phyloP scores from a whole-genome alignment of 2,113 vertebrate genomes.

The Cricetomys ansorgei region DNA sequence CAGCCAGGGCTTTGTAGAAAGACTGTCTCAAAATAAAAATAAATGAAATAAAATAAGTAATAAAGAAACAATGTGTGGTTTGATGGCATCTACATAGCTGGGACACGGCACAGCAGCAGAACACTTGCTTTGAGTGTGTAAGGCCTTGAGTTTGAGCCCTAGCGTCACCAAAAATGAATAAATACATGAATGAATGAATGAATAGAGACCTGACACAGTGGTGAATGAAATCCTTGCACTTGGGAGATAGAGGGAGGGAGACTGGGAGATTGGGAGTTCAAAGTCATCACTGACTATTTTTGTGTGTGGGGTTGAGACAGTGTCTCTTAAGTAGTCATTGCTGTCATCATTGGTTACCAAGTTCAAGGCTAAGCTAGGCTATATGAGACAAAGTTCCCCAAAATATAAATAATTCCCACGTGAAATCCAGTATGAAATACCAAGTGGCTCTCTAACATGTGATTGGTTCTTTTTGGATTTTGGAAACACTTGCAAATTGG shows the following conservation, averaged over 20 bases:
- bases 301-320: neutral
- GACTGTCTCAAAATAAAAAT: neutral
- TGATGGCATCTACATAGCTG: neutral
- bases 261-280: neutral
- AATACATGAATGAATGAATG: neutral
- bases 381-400: neutral
- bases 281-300: neutral
- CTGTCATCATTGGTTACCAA: neutral
- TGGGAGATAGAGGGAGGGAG: neutral
- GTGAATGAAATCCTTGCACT: neutral
- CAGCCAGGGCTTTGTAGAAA: neutral
- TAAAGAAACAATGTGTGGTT: neutral
- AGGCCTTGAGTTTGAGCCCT: neutral
- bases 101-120: neutral
- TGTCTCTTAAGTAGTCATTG: neutral
- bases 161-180: neutral
- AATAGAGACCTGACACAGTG: neutral
- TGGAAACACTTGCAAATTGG: neutral
- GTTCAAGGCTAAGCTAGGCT: neutral
- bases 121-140: no score
- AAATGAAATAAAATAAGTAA: neutral
- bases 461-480: neutral
- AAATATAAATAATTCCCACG: neutral
- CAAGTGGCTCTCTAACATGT: neutral
- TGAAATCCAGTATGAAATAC: neutral